These are phyloP conservation scores for Carpatolechia fugitivella DNA, from an alignment of 2,888 invertebrate genomes.

Conservation along the genomic window DNA sequence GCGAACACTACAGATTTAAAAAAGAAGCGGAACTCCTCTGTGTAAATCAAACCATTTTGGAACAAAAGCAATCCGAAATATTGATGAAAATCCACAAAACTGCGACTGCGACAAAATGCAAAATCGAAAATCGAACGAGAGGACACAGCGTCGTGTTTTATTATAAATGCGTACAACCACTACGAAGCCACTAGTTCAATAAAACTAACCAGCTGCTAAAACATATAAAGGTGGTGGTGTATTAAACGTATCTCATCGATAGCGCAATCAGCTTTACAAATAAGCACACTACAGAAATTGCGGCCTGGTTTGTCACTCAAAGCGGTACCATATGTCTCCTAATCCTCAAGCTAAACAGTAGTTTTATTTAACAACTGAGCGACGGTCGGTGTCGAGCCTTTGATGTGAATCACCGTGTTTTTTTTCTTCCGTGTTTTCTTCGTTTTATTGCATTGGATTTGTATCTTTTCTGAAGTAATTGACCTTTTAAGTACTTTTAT, in stretches of 20 bases:
- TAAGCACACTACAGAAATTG: neutral
- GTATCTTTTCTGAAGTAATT: too few relatives aligned
- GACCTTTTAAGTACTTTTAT: too few relatives aligned
- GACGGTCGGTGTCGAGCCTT: too few relatives aligned
- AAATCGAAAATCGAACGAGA: conserved; percentile 16
- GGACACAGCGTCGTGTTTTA: neutral
- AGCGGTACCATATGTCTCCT: conserved; percentile 1
- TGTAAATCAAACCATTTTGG: conserved; percentile 6
- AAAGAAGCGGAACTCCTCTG: neutral
- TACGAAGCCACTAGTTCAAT: neutral
- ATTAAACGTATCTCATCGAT: neutral
- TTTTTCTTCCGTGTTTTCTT: too few relatives aligned
- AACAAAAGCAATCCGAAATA: neutral
- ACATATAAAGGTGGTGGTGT: neutral
- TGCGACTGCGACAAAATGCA: conserved; percentile 11
- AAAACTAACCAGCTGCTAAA: neutral
- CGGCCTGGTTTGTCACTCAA: conserved; percentile 1
- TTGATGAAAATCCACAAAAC: conserved; percentile 1
- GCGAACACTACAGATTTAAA: neutral
- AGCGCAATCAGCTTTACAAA: neutral
- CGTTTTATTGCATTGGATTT: too few relatives aligned
- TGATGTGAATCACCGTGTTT: too few relatives aligned
- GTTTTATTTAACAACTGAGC: too few relatives aligned
- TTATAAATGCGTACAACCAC: neutral
- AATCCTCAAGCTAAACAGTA: neutral